Evolutionary conservation across 2,888 invertebrate genomes (phyloP).

Genomic region (Lobophora halterata): DNA sequence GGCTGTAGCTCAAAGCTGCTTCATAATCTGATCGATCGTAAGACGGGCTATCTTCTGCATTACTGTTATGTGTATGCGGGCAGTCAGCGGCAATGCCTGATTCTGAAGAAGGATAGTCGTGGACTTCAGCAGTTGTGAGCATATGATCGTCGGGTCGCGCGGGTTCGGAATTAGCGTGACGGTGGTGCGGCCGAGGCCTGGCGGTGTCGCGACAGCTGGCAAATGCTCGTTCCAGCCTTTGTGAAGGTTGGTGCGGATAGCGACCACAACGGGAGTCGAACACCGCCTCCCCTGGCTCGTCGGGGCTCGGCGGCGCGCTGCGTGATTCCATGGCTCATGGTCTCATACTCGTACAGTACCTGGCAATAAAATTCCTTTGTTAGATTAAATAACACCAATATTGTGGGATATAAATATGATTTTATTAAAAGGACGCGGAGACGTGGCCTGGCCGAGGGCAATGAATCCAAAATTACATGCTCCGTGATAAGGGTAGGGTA

Average conservation of each 20-base stretch:
- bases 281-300: conserved; percentile 81
- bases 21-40: conserved; percentile 74
- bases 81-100: conserved; percentile 78
- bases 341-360: conserved; percentile 66
- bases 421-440: conserved; percentile 53
- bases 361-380: conserved; percentile 46
- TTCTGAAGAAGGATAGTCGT: conserved; percentile 78
- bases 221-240: conserved; percentile 61
- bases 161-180: conserved; percentile 71
- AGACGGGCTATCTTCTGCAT: conserved; percentile 71
- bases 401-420: conserved; percentile 14
- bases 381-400: too few relatives aligned
- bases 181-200: conserved; percentile 66
- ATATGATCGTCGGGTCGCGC: conserved; percentile 73
- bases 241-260: conserved; percentile 79
- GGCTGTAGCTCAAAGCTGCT: conserved; percentile 66
- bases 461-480: conserved; percentile 75
- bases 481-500: conserved; percentile 77
- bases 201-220: conserved; percentile 70
- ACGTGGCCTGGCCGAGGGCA: conserved; percentile 60
- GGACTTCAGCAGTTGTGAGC: conserved; percentile 72
- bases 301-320: conserved; percentile 81
- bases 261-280: conserved; percentile 89
- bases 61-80: conserved; percentile 70
- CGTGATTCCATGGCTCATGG: conserved; percentile 80